Base-by-base conservation (phyloP, 2,113 vertebrate species). In the Pachycephala philippinensis region DNA sequence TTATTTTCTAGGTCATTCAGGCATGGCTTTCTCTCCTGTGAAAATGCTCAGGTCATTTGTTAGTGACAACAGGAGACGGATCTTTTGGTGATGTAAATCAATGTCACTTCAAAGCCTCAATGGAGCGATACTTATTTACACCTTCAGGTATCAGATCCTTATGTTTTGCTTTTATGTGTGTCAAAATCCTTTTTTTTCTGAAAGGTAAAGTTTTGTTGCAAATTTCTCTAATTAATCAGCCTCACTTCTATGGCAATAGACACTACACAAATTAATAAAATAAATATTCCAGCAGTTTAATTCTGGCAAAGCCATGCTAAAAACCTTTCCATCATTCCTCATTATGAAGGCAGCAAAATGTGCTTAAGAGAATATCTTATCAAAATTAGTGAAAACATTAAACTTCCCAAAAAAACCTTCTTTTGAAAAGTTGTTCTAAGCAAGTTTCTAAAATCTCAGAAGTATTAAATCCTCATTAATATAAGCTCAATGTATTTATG, bases 391-490 rank as follows among this genome's bases (percentile, higher is more conserved):
- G 84, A 87, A 95, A 98, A 96, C 86, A 89, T 89, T 95, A 87
- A 96, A 95, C 93, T 96, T 89, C 86, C 89, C 82, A 68, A 13
- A 82, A 96, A 96, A 93, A 35, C 68, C 52, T 79, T 81, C 94
- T 97, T 97, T 97, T 97, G 96, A 96, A 97, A 97, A 97, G 96
- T 96, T 96, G 96, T 89, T 96, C 95, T 91, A 49, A 93, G 87
- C 89, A 95, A 97, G 97, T 97, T 96, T 93, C 84, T 94, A 93
- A 97, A 98, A 97, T 92, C 95, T 98, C 96, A 93, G 95, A 97
- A 97, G 96, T 97, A 96, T 97, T 97, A 97, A 97, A 98, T 97
- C 97, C 97, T 98, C 97, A 98, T 98, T 98, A 98, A 97, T 96
- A 97, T 88, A 97, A 98, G 97, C 97, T 96, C 97, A 94, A 93